Base-by-base conservation (phyloP, 2,797 vertebrate species). In the Catamblyrhynchus diadema region DNA sequence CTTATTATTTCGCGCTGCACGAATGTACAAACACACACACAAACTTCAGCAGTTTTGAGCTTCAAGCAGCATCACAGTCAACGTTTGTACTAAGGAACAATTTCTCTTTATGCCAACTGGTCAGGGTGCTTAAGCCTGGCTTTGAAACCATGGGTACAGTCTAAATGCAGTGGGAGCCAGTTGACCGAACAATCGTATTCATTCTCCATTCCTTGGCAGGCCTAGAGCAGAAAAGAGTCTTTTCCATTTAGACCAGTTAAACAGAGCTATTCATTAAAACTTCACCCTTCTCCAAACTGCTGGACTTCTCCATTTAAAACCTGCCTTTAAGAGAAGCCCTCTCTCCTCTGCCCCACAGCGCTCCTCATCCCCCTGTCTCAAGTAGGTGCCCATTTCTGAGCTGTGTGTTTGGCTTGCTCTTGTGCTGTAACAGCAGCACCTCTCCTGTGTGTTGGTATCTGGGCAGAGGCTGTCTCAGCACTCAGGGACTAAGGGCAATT, bases 151-250 rank as follows among this genome's bases (percentile, higher is more conserved):
- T 10, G 51, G 44, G 84, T 57, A 42, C 78, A 90, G 92, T 88
- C 81, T 69, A 94, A 74, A 92, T 91, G 91, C 92, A 95, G 78
- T 59, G 77, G 95, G 90, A 94, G 97, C 74, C n/a, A 62, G 85
- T 47, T 84, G 87, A 91, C 85, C 80, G 91, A 97, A 97, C 95
- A 94, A 96, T 92, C 91, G 35, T 95, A 95, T 97, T 97, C 95
- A 88, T 92, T 96, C 96, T 95, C 91, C 86, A 45, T 90, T 97
- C 89, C 96, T 78, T 96, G 94, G 97, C 89, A 93, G 92, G 79
- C 93, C 82, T 24, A 80, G 82, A 97, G 92, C 50, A 97, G 92
- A 97, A 97, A 70, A 95, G 93, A 33, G 24, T 84, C 96, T 95
- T 87, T 97, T 86, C 89, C 95, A 90, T 96, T 86, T 85, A 72